Evolutionary conservation across 92 coral and sea anemone genomes (phyloP).

Genomic region (Chrysogorgia sp.): DNA sequence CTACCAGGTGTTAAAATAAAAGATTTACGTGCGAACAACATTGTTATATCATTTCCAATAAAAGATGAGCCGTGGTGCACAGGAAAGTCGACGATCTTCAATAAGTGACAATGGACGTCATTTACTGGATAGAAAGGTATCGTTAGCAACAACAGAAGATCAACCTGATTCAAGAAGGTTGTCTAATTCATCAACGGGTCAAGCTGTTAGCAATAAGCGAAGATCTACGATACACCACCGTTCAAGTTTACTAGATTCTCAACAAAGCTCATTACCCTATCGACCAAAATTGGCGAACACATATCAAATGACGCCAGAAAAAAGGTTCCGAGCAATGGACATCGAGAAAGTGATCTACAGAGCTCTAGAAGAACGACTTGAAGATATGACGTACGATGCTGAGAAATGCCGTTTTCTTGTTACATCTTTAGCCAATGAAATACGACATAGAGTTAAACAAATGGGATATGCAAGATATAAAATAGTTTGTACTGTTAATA

Average conservation of each 20-base stretch:
- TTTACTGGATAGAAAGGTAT: constrained; percentile 41
- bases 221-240: constrained; percentile 58
- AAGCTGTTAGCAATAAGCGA: constrained; percentile 38
- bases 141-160: constrained; percentile 31
- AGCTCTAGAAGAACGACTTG: constrained; percentile 65
- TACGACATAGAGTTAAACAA: constrained; percentile 75
- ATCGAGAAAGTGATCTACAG: constrained; percentile 72
- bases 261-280: constrained; percentile 31
- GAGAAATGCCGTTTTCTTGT: constrained; percentile 70
- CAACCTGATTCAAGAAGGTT: constrained; percentile 54
- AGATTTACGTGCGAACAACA: neutral
- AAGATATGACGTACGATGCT: constrained; percentile 62
- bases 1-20: no score
- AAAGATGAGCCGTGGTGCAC: constrained; percentile 34
- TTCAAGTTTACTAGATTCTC: constrained; percentile 20
- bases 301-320: constrained; percentile 71
- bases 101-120: constrained; percentile 37
- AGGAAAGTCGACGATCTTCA: constrained; percentile 37
- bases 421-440: constrained; percentile 76
- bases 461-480: constrained; percentile 86
- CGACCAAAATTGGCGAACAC: constrained; percentile 73
- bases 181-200: constrained; percentile 61
- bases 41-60: neutral
- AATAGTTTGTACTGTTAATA: constrained; percentile 82
- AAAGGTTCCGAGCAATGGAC: constrained; percentile 68